Conservation (phyloP, 2,888 invertebrate genomes). For the Andrena dorsata region DNA sequence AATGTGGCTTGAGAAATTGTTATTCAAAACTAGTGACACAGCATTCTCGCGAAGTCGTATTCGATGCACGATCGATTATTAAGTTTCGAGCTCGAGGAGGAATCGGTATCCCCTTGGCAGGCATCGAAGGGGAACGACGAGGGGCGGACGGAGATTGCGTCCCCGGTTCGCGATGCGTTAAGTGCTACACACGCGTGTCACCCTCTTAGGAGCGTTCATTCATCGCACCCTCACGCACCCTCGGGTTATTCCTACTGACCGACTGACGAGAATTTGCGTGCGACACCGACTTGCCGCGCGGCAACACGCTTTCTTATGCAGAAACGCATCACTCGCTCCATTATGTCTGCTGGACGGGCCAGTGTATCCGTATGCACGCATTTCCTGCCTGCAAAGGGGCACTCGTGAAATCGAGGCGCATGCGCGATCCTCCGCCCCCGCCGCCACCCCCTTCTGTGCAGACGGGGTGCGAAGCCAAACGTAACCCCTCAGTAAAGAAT, state of each 20-base stretch:
- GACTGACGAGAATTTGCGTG: slow-evolving; percentile 55
- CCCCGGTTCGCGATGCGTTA: slow-evolving; percentile 10
- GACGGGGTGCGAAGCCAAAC: slow-evolving; percentile 73
- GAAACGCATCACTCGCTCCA: slow-evolving; percentile 47
- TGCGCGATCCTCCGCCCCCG: slow-evolving; percentile 52
- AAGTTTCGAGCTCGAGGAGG: background rate
- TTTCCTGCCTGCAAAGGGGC: slow-evolving; percentile 30
- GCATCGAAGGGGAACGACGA: background rate
- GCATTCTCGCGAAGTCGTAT: background rate
- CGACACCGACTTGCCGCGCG: background rate
- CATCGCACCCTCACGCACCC: slow-evolving; percentile 61
- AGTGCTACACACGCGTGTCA: slow-evolving; percentile 47
- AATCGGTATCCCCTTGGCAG: background rate
- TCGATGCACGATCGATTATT: background rate
- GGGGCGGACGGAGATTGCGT: slow-evolving; percentile 6
- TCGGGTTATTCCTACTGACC: slow-evolving; percentile 60
- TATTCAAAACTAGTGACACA: background rate
- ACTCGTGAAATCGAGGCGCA: slow-evolving; percentile 59
- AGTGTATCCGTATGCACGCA: slow-evolving; percentile 25
- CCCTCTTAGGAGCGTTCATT: slow-evolving; percentile 51
- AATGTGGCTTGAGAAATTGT: background rate
- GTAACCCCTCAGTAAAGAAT: slow-evolving; percentile 72
- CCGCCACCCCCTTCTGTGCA: slow-evolving; percentile 35
- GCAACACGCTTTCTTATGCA: slow-evolving; percentile 35
- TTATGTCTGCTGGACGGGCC: slow-evolving; percentile 28